Percentiles rank a stretch among this genome's conserved stretches.
phyloP scores from a whole-genome alignment of 2,888 invertebrate species.

The Carabus problematicus region DNA sequence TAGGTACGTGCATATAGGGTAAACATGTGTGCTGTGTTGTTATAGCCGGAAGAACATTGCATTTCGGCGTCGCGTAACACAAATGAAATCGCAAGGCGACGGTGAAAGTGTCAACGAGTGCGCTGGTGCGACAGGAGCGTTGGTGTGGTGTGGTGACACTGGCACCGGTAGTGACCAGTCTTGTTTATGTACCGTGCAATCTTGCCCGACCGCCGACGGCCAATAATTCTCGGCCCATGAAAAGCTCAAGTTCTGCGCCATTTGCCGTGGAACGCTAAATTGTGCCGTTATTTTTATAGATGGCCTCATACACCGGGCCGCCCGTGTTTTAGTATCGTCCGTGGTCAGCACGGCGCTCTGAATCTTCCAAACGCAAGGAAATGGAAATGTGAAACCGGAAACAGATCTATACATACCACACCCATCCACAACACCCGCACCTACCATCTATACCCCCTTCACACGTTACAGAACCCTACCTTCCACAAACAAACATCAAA shows the following conservation, averaged over 20 bases:
- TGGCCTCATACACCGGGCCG: conserved; percentile 18
- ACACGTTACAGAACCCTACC: too few species aligned
- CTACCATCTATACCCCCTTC: too few species aligned
- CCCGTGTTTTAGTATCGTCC: conserved; percentile 21
- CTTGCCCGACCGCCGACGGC: conserved; percentile 35
- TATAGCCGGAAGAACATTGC: conserved; percentile 2
- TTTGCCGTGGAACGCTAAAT: conserved; percentile 39
- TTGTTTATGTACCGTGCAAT: conserved; percentile 42
- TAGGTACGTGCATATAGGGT: conserved; percentile 9
- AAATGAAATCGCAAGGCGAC: conserved; percentile 26
- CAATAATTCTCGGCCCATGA: conserved; percentile 41
- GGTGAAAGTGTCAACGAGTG: conserved; percentile 7
- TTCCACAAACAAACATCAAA: too few species aligned
- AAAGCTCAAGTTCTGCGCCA: conserved; percentile 42
- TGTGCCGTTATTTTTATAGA: conserved; percentile 41
- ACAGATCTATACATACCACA: not conserved
- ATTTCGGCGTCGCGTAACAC: conserved; percentile 17
- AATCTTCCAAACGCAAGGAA: conserved; percentile 35
- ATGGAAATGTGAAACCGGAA: conserved; percentile 41
- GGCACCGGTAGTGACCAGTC: conserved; percentile 3
- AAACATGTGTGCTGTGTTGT: conserved; percentile 4
- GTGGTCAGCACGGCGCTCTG: conserved; percentile 28
- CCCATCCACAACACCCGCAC: not conserved
- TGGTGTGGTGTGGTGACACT: conserved; percentile 6
- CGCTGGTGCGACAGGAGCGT: not conserved